Conservation (phyloP, 2,797 vertebrate species). For the Coilia nasus region DNA sequence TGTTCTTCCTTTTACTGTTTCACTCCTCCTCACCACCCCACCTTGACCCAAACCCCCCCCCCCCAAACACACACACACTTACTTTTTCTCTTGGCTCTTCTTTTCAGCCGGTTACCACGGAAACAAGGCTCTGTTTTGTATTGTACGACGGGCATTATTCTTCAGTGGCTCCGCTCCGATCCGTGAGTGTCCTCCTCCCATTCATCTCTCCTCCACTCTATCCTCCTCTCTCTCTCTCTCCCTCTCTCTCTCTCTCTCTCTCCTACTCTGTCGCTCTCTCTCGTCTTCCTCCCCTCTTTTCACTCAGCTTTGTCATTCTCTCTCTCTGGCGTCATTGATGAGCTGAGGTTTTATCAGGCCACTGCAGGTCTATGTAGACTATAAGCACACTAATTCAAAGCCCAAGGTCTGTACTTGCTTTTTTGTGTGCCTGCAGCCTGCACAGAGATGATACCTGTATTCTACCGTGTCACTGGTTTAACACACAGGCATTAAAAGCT, state of each 20-base stretch:
- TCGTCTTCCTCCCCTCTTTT: background rate
- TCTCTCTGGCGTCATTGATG: conserved; percentile 10
- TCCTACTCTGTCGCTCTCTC: background rate
- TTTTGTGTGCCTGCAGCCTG: background rate
- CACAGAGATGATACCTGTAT: background rate
- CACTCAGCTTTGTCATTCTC: background rate
- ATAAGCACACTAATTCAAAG: background rate
- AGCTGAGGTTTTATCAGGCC: background rate
- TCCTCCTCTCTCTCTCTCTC: conserved; percentile 29
- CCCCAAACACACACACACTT: no score
- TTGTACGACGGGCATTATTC: conserved; percentile 96
- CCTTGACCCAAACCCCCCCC: conserved; percentile 28
- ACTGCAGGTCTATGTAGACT: background rate
- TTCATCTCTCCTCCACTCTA: conserved; percentile 28
- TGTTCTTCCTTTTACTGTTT: background rate
- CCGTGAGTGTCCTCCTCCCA: conserved; percentile 79
- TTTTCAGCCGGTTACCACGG: conserved; percentile 90
- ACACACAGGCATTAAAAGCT: background rate
- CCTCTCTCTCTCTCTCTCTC: conserved; percentile 22
- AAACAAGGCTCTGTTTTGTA: conserved; percentile 96
- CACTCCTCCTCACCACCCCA: background rate
- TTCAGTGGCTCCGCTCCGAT: conserved; percentile 98
- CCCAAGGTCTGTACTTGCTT: conserved; percentile 9
- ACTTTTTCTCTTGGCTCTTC: conserved; percentile 33
- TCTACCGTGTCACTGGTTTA: background rate